Evolutionary conservation across 2,888 invertebrate species (phyloP), one percentile per base, ranked within the genome.

Genomic region (Agonopterix alstromeriana): DNA sequence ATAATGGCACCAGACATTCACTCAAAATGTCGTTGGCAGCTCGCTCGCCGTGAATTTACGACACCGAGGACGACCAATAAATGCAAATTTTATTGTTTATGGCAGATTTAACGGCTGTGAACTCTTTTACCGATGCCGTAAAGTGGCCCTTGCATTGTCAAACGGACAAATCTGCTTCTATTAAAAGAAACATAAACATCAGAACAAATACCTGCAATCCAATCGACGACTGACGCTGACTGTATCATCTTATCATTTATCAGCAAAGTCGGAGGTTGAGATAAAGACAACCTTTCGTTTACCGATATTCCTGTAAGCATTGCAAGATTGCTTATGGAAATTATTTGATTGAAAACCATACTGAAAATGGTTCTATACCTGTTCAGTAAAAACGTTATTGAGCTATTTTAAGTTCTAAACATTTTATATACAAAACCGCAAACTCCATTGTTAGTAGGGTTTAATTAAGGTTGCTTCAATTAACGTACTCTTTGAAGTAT

Each of bases 61-160:
- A 77, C 76, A 72, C 69, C 73, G 76, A 75, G 72, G 83, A 84
- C 81, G 83, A 77, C 82, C 85, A 82, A 87, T 88, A 87, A 88
- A 88, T 88, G 87, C 80, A 86, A 86, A 88, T 89, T 88, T 88
- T 83, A 87, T 86, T 82, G 82, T 86, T 86, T 86, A 85, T 84
- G 77, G 77, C 77, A 82, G 77, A 82, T 85, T 85, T 84, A 84
- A 83, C 77, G 79, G 82, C 74, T 75, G 70, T 81, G 76, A 84
- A 85, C 81, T 82, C 82, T 85, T 85, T 84, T 81, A 80, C 73
- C 76, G 74, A 78, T 79, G 73, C 73, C 73, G 73, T 85, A 77
- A 83, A 84, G 77, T 77, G 73, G 70, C 68, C 61, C 71, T 75
- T 70, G 71, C 69, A 70, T 60, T 71, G 62, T 59, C 54, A 59